Percentiles rank a stretch among this genome's conserved stretches.
Evolutionary conservation across 2,113 vertebrate genomes (phyloP).

Genomic region (Chaenogobius annularis): DNA sequence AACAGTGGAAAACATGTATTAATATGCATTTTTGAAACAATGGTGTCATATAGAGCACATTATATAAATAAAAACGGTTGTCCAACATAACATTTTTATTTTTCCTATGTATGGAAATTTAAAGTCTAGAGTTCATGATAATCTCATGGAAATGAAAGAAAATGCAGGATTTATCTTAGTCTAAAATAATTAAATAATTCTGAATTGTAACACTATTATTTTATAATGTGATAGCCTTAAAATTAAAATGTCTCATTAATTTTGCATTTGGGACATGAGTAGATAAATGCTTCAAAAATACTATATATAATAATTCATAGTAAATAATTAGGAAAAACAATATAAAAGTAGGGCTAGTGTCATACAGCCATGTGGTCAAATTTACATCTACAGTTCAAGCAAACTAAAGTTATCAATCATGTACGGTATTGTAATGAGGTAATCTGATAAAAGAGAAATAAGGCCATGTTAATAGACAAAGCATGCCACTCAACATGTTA

Average conservation of each 20-base stretch:
- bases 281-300: too few relatives aligned
- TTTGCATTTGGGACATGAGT: neutral
- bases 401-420: neutral
- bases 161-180: neutral
- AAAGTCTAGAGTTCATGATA: too few relatives aligned
- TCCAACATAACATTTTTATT: too few relatives aligned
- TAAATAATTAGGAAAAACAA: too few relatives aligned
- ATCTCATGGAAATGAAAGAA: too few relatives aligned
- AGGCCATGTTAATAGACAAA: conserved; percentile 23
- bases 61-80: too few relatives aligned
- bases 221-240: neutral
- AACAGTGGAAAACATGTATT: too few relatives aligned
- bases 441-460: conserved; percentile 30
- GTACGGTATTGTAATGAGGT: conserved; percentile 7
- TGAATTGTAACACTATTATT: neutral
- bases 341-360: too few relatives aligned
- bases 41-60: too few relatives aligned
- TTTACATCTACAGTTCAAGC: neutral
- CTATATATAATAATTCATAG: too few relatives aligned
- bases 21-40: too few relatives aligned
- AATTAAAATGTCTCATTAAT: neutral
- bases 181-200: neutral
- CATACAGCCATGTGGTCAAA: neutral
- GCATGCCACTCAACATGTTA: neutral
- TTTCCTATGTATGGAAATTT: too few relatives aligned